A percentile compares a stretch with the other conserved stretches of the same genome.
These are phyloP conservation scores for Acanthosepion pharaonis DNA, from an alignment of 2,888 invertebrate genomes.

Conservation along the genomic window DNA sequence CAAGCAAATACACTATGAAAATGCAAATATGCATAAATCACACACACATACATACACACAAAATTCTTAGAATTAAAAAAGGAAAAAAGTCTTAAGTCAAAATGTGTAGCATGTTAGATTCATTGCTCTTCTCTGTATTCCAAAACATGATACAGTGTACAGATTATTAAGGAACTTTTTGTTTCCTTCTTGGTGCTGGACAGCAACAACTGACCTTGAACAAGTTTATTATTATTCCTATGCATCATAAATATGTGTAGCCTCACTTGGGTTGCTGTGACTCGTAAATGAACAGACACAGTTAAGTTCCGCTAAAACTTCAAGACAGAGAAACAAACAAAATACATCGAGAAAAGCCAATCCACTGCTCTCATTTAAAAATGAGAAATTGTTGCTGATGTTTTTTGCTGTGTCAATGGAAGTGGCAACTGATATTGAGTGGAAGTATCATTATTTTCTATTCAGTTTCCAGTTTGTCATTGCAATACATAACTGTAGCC, in stretches of 20 bases:
- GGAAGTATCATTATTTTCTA: background rate
- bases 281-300: background rate
- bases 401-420: background rate
- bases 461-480: background rate
- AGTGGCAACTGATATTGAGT: background rate
- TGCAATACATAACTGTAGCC: background rate
- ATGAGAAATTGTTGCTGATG: background rate
- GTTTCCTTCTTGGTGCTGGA: constrained; percentile 18
- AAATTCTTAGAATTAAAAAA: background rate
- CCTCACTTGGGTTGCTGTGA: background rate
- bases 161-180: background rate
- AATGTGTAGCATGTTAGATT: background rate
- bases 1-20: background rate
- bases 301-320: background rate
- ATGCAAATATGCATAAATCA: background rate
- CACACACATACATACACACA: background rate
- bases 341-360: background rate
- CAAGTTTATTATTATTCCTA: background rate
- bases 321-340: background rate
- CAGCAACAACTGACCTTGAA: constrained; percentile 1
- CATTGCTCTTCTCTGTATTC: background rate
- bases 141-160: background rate
- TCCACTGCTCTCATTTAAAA: background rate
- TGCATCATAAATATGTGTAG: background rate
- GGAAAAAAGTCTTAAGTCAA: background rate